Evolutionary conservation across 2,888 invertebrate species (phyloP).

Genomic region (Deilephila elpenor): DNA sequence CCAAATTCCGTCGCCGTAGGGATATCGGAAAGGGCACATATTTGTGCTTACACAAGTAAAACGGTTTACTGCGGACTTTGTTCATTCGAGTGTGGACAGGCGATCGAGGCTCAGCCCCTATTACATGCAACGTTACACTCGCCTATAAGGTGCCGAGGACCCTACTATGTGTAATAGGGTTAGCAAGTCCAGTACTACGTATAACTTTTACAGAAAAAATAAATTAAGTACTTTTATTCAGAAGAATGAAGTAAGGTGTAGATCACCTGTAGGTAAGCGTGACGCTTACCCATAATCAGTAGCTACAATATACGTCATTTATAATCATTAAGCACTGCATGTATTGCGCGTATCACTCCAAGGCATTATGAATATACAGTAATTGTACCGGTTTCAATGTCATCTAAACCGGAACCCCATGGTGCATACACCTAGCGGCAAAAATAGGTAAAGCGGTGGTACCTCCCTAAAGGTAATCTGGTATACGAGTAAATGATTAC

Average conservation of each 20-base stretch:
- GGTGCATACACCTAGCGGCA: no score
- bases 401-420: no score
- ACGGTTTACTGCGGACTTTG: slow-evolving; percentile 32
- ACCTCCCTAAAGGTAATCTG: no score
- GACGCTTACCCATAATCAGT: no score
- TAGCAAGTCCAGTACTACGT: neutral
- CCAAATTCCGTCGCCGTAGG: slow-evolving; percentile 19
- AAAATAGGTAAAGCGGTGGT: neutral
- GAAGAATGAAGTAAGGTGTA: neutral
- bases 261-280: no score
- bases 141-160: neutral
- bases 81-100: slow-evolving; percentile 36
- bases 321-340: no score
- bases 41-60: slow-evolving; percentile 27
- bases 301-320: no score
- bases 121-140: slow-evolving; percentile 38
- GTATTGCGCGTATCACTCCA: no score
- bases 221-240: neutral
- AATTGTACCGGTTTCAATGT: no score
- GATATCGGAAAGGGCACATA: slow-evolving; percentile 23
- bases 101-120: slow-evolving; percentile 38
- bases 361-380: no score
- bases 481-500: no score
- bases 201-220: neutral
- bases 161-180: neutral